Evolutionary conservation across 2,797 vertebrate genomes (phyloP).

Genomic region (Urophycis tenuis): DNA sequence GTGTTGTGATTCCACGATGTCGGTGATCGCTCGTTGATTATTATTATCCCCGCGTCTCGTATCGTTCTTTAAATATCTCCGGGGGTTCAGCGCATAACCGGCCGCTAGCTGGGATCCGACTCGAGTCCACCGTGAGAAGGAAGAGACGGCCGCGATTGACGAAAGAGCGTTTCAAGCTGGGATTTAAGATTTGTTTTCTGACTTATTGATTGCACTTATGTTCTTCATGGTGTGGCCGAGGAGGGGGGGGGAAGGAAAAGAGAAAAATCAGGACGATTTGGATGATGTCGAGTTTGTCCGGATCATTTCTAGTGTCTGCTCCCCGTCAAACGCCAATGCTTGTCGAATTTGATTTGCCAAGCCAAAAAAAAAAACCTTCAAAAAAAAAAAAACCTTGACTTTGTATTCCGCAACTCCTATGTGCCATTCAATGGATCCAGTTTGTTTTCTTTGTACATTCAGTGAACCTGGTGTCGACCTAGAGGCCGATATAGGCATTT

Average conservation of each 20-base stretch:
- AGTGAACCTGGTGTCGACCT: not conserved
- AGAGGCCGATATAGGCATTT: not conserved
- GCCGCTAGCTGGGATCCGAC: slow-evolving; percentile 32
- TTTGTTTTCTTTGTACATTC: not conserved
- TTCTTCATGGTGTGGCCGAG: slow-evolving; percentile 51
- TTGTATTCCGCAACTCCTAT: slow-evolving; percentile 36
- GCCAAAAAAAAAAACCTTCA: slow-evolving; percentile 36
- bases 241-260: slow-evolving; percentile 36
- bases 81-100: too few species aligned
- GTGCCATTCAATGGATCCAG: slow-evolving; percentile 55
- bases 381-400: slow-evolving; percentile 34
- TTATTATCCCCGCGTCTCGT: slow-evolving; percentile 13
- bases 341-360: slow-evolving; percentile 34
- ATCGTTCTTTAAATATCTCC: slow-evolving; percentile 33
- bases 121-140: slow-evolving; percentile 27
- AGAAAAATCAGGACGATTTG: slow-evolving; percentile 38
- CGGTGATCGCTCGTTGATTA: slow-evolving; percentile 26
- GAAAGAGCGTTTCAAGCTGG: slow-evolving; percentile 37
- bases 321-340: slow-evolving; percentile 5
- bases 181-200: slow-evolving; percentile 20
- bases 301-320: slow-evolving; percentile 25
- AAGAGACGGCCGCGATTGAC: not conserved
- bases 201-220: slow-evolving; percentile 62
- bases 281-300: slow-evolving; percentile 48
- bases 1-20: not conserved